Conservation (phyloP, 2,797 vertebrate species). For the Epinephelus coioides region DNA sequence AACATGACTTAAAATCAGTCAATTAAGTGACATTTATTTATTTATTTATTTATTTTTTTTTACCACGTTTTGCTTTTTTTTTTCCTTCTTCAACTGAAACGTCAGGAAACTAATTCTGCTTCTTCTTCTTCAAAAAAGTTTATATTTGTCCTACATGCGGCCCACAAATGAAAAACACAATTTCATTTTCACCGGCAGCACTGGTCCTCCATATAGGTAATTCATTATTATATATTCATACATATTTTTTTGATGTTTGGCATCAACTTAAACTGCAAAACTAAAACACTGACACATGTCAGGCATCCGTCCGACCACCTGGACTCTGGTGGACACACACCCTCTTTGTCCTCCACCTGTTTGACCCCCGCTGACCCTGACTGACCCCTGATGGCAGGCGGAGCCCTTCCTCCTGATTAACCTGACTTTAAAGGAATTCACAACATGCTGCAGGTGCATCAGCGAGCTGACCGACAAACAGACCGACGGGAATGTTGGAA, state of each 20-base stretch:
- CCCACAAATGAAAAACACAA: background rate
- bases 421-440: slow-evolving; percentile 34
- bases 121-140: too few relatives aligned
- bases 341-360: slow-evolving; percentile 50
- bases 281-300: background rate
- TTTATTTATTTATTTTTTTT: too few relatives aligned
- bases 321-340: slow-evolving; percentile 45
- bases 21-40: too few relatives aligned
- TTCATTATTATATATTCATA: background rate
- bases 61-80: too few relatives aligned
- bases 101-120: too few relatives aligned
- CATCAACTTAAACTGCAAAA: background rate
- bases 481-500: background rate
- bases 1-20: too few relatives aligned
- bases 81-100: too few relatives aligned
- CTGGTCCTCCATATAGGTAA: background rate
- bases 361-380: slow-evolving; percentile 33
- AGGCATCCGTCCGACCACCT: too few relatives aligned
- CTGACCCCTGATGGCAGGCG: slow-evolving; percentile 20
- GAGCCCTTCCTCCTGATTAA: slow-evolving; percentile 35
- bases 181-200: background rate
- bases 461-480: too few relatives aligned
- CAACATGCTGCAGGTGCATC: slow-evolving; percentile 44
- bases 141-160: too few relatives aligned
- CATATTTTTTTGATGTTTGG: background rate